Base-by-base conservation (phyloP, 53 echinoderm and acorn worm species). In the Hippasteria phrygiana region DNA sequence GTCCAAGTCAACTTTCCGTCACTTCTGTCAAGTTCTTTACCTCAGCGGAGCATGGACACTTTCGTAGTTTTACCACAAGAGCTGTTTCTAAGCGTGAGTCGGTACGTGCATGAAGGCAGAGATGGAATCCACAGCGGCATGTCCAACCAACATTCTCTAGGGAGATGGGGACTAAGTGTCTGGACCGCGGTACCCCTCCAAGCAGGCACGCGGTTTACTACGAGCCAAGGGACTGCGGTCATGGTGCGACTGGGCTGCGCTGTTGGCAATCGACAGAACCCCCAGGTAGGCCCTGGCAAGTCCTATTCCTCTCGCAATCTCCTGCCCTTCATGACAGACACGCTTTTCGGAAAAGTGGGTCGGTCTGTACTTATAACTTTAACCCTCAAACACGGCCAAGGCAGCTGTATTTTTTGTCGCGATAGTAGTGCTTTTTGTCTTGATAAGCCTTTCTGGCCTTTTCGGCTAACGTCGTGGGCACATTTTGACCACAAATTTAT, bases 141-240 rank as follows among this genome's bases (percentile, higher is more conserved):
- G 38, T 2, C 59, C 62, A 43, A 43, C n/a, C 73, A 12, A 20
- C 77, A 22, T 22, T 26, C 43, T 40, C 17, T 8, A 22, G 41
- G 43, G 28, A 10, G 62, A 29, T 80, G 80, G 80, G 80, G 80
- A 28, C 27, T 80, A 26, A 80, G 80, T 62, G 80, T 80, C 17
- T 80, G 80, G 80, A 59, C 80, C 9, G 14, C 80, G 62, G 80
- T 80, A 80, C 59, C 80, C 6, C 80, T 80, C 4, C 62, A 39
- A 9, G 42, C 38, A 11, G 80, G 80, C 27, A 80, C 63, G 39
- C 80, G 80, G 38, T 80, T 80, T 20, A 41, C 59, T 38, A 28
- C 80, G n/a, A 56, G 3, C 59, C 80, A 80, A 62, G 80, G 80
- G 2, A 22, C 55, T 24, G 24, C 46, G 41, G 80, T 80, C 31